Base-by-base conservation (phyloP, 2,113 vertebrate genomes). In the Myrmophylax atrothorax region DNA sequence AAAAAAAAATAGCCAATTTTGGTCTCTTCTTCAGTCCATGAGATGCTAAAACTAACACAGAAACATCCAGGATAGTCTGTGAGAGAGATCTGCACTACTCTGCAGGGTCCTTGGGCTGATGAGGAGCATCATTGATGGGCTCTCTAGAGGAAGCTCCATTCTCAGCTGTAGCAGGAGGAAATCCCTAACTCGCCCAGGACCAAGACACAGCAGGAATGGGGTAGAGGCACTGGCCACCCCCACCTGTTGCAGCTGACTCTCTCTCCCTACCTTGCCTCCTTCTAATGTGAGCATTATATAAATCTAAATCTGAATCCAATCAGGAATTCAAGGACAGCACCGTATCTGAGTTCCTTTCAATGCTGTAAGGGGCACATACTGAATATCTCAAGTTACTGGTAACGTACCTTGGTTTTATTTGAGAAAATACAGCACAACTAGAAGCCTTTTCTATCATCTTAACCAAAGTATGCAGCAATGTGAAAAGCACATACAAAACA, bases 401-500 rank as follows among this genome's bases (percentile, higher is more conserved):
- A 91, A 93, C 53, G 46, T 86, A 95, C 97, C 97, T 97, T 96
- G 63, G 78, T 97, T 97, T 96, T 95, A 93, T 93, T 97, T 97
- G 78, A 95, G 96, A 95, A 98, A 96, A 96, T 68, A 96, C 72
- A 96, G 95, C 86, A 95, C 92, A 91, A 79, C 94, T 95, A 95
- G 91, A 96, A 96, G 84, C 94, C 77, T 93, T 93, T 97, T 95
- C 97, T 96, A 85, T 95, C 91, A 68, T 35, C 97, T 98, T 94
- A 97, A 96, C 94, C 93, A 77, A 98, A 97, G 97, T 98, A 96
- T 98, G 98, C 98, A 98, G 98, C 97, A 52, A 96, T 97, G 97
- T 98, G 98, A 98, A 98, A 98, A 98, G 98, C 98, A 98, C 98
- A 98, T 98, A 97, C 94, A 98, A 98, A 98, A 98, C 95, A 98